phyloP scores from a whole-genome alignment of 2,888 invertebrate species.

The Petrolisthes manimaculis region DNA sequence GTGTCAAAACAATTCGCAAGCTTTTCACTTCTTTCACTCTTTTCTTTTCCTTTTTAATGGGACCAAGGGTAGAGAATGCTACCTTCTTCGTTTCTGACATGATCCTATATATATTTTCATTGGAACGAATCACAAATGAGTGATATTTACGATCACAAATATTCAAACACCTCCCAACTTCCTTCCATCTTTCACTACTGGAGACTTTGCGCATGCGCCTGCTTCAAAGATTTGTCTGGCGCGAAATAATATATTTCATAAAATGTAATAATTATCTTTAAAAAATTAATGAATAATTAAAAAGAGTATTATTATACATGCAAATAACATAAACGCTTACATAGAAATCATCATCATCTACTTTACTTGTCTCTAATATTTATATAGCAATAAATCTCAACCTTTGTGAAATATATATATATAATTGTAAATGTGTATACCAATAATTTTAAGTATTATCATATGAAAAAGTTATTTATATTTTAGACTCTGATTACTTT shows the following conservation, averaged over 20 bases:
- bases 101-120: slow-evolving; percentile 47
- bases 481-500: no score
- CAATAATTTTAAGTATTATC: no score
- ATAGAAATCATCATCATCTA: no score
- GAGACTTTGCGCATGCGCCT: slow-evolving; percentile 56
- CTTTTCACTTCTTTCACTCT: slow-evolving; percentile 76
- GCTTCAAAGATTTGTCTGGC: slow-evolving; percentile 49
- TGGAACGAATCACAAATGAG: slow-evolving; percentile 49
- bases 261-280: background rate
- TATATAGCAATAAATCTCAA: no score
- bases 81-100: slow-evolving; percentile 83
- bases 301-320: background rate
- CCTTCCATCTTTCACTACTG: slow-evolving; percentile 65
- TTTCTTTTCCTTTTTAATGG: slow-evolving; percentile 79
- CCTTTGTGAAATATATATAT: no score
- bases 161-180: slow-evolving; percentile 62
- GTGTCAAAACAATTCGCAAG: slow-evolving; percentile 84
- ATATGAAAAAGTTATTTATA: no score
- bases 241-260: slow-evolving; percentile 31
- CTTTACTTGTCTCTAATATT: no score
- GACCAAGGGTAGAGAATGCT: slow-evolving; percentile 79
- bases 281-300: background rate
- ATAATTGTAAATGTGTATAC: no score
- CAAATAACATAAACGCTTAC: no score
- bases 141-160: slow-evolving; percentile 46